These are phyloP conservation scores for Elysia chlorotica DNA, from an alignment of 1,140 invertebrate species.

Conservation along the genomic window DNA sequence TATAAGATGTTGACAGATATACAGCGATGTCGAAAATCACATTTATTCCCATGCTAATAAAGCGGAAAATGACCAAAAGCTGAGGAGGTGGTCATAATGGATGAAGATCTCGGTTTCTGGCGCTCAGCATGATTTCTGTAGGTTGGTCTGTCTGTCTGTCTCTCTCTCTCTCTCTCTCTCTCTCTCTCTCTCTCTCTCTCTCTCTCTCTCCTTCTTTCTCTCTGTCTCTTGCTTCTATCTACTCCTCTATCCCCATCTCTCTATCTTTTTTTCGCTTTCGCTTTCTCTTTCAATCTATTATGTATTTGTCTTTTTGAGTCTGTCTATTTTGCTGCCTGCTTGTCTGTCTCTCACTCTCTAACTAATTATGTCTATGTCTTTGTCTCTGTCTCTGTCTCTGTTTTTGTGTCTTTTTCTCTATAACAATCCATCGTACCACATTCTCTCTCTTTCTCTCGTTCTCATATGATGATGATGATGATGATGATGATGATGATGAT, in stretches of 20 bases:
- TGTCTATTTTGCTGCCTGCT: no score
- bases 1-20: no score
- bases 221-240: not conserved
- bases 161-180: not conserved
- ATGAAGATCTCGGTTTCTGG: no score
- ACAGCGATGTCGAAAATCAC: no score
- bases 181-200: not conserved
- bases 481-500: no score
- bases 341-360: not conserved
- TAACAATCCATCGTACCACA: not conserved
- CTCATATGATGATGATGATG: no score
- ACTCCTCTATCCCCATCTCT: not conserved
- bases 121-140: not conserved
- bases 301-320: not conserved
- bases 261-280: not conserved
- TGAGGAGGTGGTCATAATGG: no score
- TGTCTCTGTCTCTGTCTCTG: not conserved
- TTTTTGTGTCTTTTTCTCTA: not conserved
- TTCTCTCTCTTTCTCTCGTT: no score
- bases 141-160: not conserved
- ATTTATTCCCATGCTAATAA: no score
- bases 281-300: not conserved
- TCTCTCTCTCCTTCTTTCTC: slow-evolving; percentile 3
- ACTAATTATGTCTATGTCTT: not conserved
- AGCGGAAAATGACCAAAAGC: no score